phyloP scores from a whole-genome alignment of 2,797 vertebrate genomes.

The Crocidura indochinensis region DNA sequence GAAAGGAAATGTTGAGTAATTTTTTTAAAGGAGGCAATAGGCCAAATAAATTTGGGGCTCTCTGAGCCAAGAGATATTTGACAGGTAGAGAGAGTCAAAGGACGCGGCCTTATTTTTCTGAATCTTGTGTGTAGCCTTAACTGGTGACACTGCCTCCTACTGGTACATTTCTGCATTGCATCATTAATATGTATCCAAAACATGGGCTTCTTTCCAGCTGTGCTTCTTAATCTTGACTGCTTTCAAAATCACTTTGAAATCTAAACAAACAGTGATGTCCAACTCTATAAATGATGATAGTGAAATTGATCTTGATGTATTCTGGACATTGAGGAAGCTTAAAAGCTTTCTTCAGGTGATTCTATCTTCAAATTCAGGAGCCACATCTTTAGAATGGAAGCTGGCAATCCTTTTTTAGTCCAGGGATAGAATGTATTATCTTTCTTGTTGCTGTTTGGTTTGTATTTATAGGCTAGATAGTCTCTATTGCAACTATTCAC shows the following conservation, averaged over 20 bases:
- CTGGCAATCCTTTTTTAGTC: slow-evolving; percentile 24
- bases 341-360: not conserved
- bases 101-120: not conserved
- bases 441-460: not conserved
- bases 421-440: not conserved
- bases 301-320: not conserved
- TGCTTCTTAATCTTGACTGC: not conserved
- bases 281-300: slow-evolving; percentile 20
- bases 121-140: too few relatives aligned
- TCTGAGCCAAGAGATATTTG: not conserved
- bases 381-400: not conserved
- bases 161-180: slow-evolving; percentile 41
- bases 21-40: too few relatives aligned
- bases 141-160: not conserved
- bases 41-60: too few relatives aligned
- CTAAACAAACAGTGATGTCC: not conserved
- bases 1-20: too few relatives aligned
- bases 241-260: slow-evolving; percentile 2
- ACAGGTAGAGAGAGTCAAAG: not conserved
- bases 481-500: slow-evolving; percentile 2
- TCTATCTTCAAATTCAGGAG: slow-evolving; percentile 21
- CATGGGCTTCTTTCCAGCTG: not conserved
- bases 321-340: not conserved
- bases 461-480: not conserved
- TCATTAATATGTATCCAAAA: not conserved